Evolutionary conservation across 2,797 vertebrate genomes (phyloP).

Genomic region (Enoplosus armatus): DNA sequence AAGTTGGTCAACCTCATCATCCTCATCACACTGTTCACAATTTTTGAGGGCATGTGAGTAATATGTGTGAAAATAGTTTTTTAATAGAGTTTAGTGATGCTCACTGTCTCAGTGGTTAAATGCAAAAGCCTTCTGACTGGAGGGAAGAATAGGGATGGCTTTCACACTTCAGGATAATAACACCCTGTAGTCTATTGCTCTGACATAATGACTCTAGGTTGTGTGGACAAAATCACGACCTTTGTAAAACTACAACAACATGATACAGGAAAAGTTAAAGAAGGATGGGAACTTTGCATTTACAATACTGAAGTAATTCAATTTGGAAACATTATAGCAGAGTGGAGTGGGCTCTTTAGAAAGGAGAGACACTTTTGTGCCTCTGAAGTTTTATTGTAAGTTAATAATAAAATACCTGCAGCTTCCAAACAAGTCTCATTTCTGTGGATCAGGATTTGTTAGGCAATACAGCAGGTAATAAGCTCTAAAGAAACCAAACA

Average conservation of each 20-base stretch:
- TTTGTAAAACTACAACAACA: conserved; percentile 18
- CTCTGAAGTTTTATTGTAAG: neutral
- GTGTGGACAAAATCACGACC: neutral
- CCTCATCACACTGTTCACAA: conserved; percentile 17
- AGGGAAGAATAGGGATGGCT: conserved; percentile 20
- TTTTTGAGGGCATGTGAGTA: conserved; percentile 31
- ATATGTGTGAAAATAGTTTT: conserved; percentile 40
- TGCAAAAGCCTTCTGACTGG: conserved; percentile 11
- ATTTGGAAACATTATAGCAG: neutral
- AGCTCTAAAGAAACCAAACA: neutral
- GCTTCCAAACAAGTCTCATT: neutral
- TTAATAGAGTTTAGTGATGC: conserved; percentile 21
- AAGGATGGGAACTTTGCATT: neutral
- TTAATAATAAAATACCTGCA: conserved; percentile 13
- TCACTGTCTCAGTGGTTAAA: conserved; percentile 37
- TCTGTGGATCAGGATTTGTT: neutral
- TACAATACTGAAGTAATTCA: neutral
- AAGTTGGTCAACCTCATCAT: conserved; percentile 19
- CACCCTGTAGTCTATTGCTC: conserved; percentile 16
- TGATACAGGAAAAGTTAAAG: neutral
- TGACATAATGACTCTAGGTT: conserved; percentile 19
- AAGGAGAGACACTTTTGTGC: neutral
- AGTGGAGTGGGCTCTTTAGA: neutral
- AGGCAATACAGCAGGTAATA: neutral
- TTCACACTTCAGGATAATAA: conserved; percentile 34